Percentiles rank a stretch among this genome's conserved stretches.
phyloP scores from a whole-genome alignment of 2,113 vertebrate genomes.

The Vombatus ursinus region DNA sequence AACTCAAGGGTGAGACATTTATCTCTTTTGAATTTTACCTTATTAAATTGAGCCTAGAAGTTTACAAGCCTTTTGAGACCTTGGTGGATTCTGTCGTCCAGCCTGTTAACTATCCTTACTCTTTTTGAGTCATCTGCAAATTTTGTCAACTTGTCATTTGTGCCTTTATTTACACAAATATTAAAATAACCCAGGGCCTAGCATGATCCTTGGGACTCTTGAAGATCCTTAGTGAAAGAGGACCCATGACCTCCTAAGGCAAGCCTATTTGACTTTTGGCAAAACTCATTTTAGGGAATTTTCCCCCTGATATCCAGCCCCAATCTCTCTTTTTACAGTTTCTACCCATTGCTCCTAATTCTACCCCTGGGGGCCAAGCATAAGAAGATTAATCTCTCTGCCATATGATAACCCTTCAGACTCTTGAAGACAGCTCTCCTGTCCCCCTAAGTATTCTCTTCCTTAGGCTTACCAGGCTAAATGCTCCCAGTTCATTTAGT shows the following conservation, averaged over 20 bases:
- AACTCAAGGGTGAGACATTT: background rate
- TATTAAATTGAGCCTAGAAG: background rate
- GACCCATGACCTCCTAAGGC: too few species aligned
- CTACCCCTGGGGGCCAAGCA: background rate
- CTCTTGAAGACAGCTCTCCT: background rate
- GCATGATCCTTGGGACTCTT: background rate
- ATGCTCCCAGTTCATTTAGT: background rate
- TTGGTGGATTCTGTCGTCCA: background rate
- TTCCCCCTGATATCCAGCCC: background rate
- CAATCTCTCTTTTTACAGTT: background rate
- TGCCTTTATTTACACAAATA: background rate
- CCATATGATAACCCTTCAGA: background rate
- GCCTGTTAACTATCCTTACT: background rate
- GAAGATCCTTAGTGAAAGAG: background rate
- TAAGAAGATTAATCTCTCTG: background rate
- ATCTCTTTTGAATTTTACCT: background rate
- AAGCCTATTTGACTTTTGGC: too few species aligned
- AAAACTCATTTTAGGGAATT: background rate
- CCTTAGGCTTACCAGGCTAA: background rate
- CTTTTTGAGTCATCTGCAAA: background rate
- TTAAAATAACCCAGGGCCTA: background rate
- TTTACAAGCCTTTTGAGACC: background rate
- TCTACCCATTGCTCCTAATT: background rate
- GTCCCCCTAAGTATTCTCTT: background rate
- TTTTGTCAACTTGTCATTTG: background rate